Evolutionary conservation across 1,140 invertebrate genomes (phyloP), one percentile per base, ranked within the genome.

Genomic region (Triops cancriformis): DNA sequence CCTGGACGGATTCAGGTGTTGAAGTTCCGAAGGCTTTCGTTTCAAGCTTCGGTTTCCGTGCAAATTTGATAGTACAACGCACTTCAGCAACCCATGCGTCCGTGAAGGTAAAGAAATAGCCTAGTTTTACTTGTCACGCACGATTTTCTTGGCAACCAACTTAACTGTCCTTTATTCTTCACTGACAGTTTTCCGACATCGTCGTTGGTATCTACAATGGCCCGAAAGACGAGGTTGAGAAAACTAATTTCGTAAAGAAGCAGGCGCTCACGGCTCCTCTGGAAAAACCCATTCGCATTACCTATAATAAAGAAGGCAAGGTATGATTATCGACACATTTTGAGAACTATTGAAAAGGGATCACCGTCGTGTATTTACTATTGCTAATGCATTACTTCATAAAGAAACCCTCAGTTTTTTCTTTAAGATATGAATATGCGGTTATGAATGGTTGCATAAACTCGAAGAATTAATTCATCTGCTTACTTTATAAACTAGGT

Each of bases 251-350:
- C 75, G 27, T 79, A 11, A 64, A 79, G 75, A 79, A 79, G 75
- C 75, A 74, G 14, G 75, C 76, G n/a, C 10, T 76, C 31, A 73
- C 43, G 26, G 72, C 77, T 41, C 23, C 26, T 5, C 72, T 79
- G 26, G 78, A 79, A 43, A 79, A 79, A 26, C 78, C 78, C 5
- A 77, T 79, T 76, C 74, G 75, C 41, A 43, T 79, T 73, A 72
- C 51, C 1, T 79, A 78, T 26, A 23, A 42, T 9, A 37, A 37
- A 64, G 51, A 79, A 1, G 78, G 78, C 73, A 79, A 79, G 75
- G 78, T 77, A 79, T 51, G 26, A 64, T 64, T 37, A 37, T 9
- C n/a, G 11, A 27, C 74, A n/a, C 2, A 14, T 78, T 51, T 37
- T 37, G 31, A n/a, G n/a, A n/a, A n/a, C n/a, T n/a, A n/a, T n/a